Base-by-base conservation (phyloP, 2,113 vertebrate genomes). In the Galbula dea region DNA sequence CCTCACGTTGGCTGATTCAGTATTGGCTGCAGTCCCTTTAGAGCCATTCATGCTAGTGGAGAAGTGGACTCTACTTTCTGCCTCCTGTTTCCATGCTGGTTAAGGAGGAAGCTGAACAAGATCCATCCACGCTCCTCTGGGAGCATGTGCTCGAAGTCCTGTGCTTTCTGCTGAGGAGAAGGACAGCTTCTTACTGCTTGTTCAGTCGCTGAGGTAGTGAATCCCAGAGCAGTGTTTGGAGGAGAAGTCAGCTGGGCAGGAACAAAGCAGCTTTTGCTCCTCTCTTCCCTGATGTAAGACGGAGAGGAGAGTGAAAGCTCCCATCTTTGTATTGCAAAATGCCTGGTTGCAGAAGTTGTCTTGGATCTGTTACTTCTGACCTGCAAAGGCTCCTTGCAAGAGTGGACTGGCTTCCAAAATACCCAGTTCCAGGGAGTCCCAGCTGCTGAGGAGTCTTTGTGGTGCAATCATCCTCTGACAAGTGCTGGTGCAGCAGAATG, bases 11-110 rank as follows among this genome's bases (percentile, higher is more conserved):
- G 27, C 54, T n/a, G 10, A 32, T 37, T 39, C 57, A 15, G 78
- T 24, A 3, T 18, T 19, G 26, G 51, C 49, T 37, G 67, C 43
- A 22, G 12, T 24, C 13, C 10, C 0, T 1, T 55, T 34, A n/a
- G n/a, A 16, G 24, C 21, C 24, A 32, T n/a, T 39, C 45, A 16
- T 57, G 9, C 37, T 36, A 37, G 46, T 46, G 26, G 34, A 81
- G 61, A 49, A 32, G 37, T 45, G 9, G 23, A 17, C 57, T 61
- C 32, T 52, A 6, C 66, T 5, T 58, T 41, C 41, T 67, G 68
- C 69, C 57, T 75, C 12, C 46, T 91, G 24, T 37, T 66, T 78
- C 86, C 34, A 34, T 75, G 10, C 68, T 61, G 43, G 10, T 49
- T 20, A 62, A 71, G 59, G 63, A 34, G 55, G 68, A 90, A 30